Evolutionary conservation across 2,797 vertebrate genomes (phyloP), one percentile per base, ranked within the genome.

Genomic region (Hypotaenidia okinawae): DNA sequence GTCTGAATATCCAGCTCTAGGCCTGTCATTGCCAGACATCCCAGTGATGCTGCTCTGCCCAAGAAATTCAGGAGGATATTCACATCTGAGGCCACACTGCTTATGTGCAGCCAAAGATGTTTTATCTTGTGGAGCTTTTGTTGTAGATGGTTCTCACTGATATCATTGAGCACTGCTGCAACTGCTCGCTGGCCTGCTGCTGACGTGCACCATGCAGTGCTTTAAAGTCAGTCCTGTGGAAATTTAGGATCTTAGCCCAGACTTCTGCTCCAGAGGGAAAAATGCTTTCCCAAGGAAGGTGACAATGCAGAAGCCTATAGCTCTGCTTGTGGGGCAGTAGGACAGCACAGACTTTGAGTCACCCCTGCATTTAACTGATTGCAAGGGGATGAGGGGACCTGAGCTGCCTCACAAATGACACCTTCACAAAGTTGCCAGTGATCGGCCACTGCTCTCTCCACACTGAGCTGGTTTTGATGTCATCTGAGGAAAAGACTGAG

Each of bases 91-190:
- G 10, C 22, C n/a, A 47, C 27, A 4, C n/a, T 70, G 33, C 16
- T 41, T 35, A 54, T 4, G 16, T 0, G 0, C 3, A 80, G 62
- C 62, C 30, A 13, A 51, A 75, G 58, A 49, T 19, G 51, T 0
- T 58, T 77, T 75, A 24, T 32, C 28, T 54, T 13, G 1, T 24
- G n/a, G 14, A 62, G 32, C 12, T 72, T 84, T 81, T 43, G 15
- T 64, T 66, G 30, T 25, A 11, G 16, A 16, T 32, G 35, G 30
- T 30, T 8, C 0, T 22, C 27, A 23, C 52, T 32, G 43, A 19
- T 45, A 45, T 45, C 43, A 45, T 45, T 5, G 39, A 67, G 23
- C 35, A 17, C 28, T 28, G 67, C 57, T 66, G 47, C 35, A 78
- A 2, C 41, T 35, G 39, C n/a, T 70, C 18, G 8, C 16, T 11